Percentiles rank a stretch among this genome's conserved stretches.
Evolutionary conservation across 2,797 vertebrate genomes (phyloP).

Genomic region (Xerus rutilus): DNA sequence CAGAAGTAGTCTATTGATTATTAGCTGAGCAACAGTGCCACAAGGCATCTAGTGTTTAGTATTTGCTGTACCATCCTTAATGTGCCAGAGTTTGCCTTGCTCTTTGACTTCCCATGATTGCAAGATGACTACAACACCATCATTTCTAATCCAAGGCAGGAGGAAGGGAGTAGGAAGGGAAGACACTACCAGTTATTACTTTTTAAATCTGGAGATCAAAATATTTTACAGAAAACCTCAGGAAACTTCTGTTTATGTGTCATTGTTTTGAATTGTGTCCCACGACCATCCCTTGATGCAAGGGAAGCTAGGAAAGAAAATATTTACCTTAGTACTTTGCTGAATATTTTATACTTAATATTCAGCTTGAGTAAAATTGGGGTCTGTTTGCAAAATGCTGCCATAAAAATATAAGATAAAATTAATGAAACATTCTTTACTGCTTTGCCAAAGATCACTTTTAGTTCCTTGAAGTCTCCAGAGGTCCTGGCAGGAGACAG

Average conservation of each 20-base stretch:
- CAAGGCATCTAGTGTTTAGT: not conserved
- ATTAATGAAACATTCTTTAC: constrained; percentile 18
- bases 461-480: not conserved
- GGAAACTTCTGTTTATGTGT: constrained; percentile 8
- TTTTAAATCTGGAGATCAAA: constrained; percentile 12
- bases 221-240: constrained; percentile 47
- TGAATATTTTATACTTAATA: not conserved
- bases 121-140: not conserved
- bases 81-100: not conserved
- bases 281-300: not conserved
- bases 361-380: not conserved
- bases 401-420: not conserved
- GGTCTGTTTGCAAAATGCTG: constrained; percentile 35
- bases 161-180: not conserved
- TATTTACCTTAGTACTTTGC: constrained; percentile 12
- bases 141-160: not conserved
- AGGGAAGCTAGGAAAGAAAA: constrained; percentile 12
- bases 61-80: not conserved
- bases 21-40: not conserved
- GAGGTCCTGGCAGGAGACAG: not conserved
- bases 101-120: not conserved
- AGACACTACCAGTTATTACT: not conserved
- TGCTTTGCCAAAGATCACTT: not conserved
- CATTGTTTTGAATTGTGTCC: constrained; percentile 4
- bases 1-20: not conserved